A percentile compares a stretch with the other conserved stretches of the same genome.
Evolutionary conservation across 2,888 invertebrate genomes (phyloP).

Genomic region (Cerastis rubricosa): DNA sequence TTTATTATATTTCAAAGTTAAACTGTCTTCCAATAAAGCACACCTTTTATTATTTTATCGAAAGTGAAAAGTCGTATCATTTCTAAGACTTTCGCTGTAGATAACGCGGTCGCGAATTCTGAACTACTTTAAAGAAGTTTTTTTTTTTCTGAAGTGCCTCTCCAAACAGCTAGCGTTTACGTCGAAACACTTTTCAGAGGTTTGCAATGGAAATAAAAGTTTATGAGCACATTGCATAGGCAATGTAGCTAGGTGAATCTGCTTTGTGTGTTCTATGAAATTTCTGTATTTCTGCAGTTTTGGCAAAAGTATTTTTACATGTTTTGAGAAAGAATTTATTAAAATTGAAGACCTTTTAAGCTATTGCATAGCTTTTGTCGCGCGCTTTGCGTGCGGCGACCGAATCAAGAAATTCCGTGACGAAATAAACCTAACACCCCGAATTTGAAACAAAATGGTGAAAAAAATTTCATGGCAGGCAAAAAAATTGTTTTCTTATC

Average conservation of each 20-base stretch:
- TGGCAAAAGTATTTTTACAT: conserved; percentile 6
- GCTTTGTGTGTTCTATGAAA: conserved; percentile 44
- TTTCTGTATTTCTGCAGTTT: conserved; percentile 32
- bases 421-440: too few relatives aligned
- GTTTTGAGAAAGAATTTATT: background rate
- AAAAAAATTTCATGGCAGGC: too few relatives aligned
- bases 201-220: conserved; percentile 70
- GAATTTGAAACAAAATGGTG: too few relatives aligned
- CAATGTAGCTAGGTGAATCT: conserved; percentile 45
- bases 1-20: background rate
- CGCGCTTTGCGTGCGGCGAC: too few relatives aligned
- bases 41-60: background rate
- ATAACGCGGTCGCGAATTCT: conserved; percentile 56
- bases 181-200: conserved; percentile 73
- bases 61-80: conserved; percentile 16
- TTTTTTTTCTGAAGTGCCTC: conserved; percentile 74
- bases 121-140: conserved; percentile 71
- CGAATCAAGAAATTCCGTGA: too few relatives aligned
- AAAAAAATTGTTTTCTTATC: too few relatives aligned
- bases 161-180: conserved; percentile 73
- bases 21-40: background rate
- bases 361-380: too few relatives aligned
- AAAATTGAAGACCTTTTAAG: background rate
- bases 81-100: conserved; percentile 53
- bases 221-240: conserved; percentile 52